phyloP scores from a whole-genome alignment of 2,113 vertebrate genomes.

The Sarotherodon lohbergeri region DNA sequence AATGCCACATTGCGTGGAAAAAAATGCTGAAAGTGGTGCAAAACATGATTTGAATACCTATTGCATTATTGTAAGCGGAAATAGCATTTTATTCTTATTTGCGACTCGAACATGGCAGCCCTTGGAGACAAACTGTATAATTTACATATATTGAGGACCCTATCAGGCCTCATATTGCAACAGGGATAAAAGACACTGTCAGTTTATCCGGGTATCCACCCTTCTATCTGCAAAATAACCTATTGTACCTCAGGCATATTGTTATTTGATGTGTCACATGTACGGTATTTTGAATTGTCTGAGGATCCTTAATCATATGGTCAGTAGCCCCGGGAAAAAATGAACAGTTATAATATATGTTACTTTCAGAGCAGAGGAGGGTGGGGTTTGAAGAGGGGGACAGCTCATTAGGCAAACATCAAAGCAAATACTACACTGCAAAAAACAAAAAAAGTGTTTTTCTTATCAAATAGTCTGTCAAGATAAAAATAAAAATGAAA shows the following conservation, averaged over 20 bases:
- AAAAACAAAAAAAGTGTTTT: not conserved
- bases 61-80: conserved; percentile 47
- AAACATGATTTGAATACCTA: conserved; percentile 84
- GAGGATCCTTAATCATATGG: conserved; percentile 59
- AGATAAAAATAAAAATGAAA: not conserved
- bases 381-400: not conserved
- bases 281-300: conserved; percentile 51
- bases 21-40: conserved; percentile 84
- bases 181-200: conserved; percentile 77
- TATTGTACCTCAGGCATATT: conserved; percentile 65
- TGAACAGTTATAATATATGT: conserved; percentile 38
- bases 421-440: not conserved
- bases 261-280: conserved; percentile 64
- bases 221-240: conserved; percentile 68
- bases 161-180: conserved; percentile 83
- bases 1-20: conserved; percentile 71
- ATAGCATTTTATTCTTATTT: conserved; percentile 81
- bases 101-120: conserved; percentile 84
- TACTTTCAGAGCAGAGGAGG: conserved; percentile 4
- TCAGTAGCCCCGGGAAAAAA: conserved; percentile 37
- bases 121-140: conserved; percentile 90
- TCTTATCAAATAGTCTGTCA: not conserved
- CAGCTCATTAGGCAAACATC: conserved; percentile 33
- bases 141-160: conserved; percentile 94
- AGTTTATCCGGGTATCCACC: conserved; percentile 73